phyloP scores from a whole-genome alignment of 2,113 vertebrate genomes.

The Nothobranchius furzeri region DNA sequence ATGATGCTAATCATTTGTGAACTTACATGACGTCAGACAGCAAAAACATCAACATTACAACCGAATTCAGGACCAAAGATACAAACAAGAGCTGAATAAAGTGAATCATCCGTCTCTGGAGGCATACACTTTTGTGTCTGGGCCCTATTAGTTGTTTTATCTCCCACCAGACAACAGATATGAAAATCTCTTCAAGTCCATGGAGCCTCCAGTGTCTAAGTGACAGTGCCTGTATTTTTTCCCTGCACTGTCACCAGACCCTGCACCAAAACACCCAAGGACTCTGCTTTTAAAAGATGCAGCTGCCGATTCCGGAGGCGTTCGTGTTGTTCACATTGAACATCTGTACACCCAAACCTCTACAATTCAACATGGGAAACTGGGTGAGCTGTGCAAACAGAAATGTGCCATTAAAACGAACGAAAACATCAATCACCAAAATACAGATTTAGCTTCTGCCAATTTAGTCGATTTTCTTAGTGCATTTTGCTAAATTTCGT shows the following conservation, averaged over 20 bases:
- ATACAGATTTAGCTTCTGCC: no score
- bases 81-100: constrained; percentile 47
- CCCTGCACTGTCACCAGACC: constrained; percentile 17
- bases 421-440: no score
- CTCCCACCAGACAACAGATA: constrained; percentile 64
- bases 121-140: constrained; percentile 40
- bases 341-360: constrained; percentile 29
- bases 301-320: constrained; percentile 45
- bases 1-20: no score
- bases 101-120: constrained; percentile 65
- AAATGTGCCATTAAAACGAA: background rate
- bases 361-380: constrained; percentile 35
- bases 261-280: constrained; percentile 6
- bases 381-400: constrained; percentile 7
- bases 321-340: background rate
- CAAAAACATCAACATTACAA: constrained; percentile 22
- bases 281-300: constrained; percentile 72
- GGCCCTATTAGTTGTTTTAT: constrained; percentile 65
- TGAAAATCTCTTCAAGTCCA: constrained; percentile 68
- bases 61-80: constrained; percentile 40
- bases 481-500: no score
- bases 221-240: constrained; percentile 58
- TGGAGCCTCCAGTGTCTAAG: constrained; percentile 59
- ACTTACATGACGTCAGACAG: background rate
- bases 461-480: no score